A percentile compares a stretch with the other conserved stretches of the same genome.
Conservation (phyloP, 2,888 invertebrate genomes). For the Lasioglossum morio region DNA sequence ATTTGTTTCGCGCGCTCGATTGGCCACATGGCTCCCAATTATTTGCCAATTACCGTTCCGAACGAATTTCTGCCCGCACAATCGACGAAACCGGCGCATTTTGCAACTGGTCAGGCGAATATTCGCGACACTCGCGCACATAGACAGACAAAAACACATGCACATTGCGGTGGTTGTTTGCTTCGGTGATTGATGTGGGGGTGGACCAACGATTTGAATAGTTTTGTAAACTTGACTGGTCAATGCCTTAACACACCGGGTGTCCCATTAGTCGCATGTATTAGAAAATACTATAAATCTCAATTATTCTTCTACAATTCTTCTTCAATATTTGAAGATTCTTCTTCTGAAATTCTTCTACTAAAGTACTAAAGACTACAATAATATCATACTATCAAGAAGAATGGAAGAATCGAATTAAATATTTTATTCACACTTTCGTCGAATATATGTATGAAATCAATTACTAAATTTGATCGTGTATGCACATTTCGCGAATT, state of each 20-base stretch:
- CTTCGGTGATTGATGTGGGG: background rate
- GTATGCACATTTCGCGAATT: background rate
- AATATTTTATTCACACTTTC: background rate
- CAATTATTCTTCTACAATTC: too few relatives aligned
- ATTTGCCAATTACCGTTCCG: conserved; percentile 49
- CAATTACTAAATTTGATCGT: too few relatives aligned
- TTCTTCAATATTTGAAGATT: too few relatives aligned
- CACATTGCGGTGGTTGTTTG: conserved; percentile 21
- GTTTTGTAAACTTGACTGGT: background rate
- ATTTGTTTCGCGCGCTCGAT: conserved; percentile 43
- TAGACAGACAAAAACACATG: background rate
- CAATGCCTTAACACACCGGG: background rate
- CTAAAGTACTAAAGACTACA: too few relatives aligned
- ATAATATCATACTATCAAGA: background rate
- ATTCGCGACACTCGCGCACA: conserved; percentile 1
- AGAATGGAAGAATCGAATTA: background rate
- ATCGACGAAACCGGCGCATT: conserved; percentile 22
- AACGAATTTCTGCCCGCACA: conserved; percentile 40
- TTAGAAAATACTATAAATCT: background rate
- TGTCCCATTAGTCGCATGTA: background rate
- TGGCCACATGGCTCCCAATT: conserved; percentile 29
- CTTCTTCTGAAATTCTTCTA: too few relatives aligned
- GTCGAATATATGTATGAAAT: too few relatives aligned
- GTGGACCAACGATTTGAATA: conserved; percentile 12
- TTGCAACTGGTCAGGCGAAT: conserved; percentile 23